Base-by-base conservation (phyloP, 2,113 vertebrate genomes). In the Limanda limanda region DNA sequence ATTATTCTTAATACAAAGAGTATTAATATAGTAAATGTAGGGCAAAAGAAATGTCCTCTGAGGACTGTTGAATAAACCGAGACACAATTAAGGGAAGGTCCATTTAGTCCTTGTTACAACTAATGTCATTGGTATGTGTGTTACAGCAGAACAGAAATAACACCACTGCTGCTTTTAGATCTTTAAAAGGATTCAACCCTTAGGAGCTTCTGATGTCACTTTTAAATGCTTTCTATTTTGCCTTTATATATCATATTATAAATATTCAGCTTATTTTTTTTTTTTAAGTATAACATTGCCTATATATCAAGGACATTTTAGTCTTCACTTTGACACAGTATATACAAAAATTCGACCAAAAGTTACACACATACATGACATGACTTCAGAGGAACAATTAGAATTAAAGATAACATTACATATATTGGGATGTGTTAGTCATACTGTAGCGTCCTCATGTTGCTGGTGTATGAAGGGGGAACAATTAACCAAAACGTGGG, bases 61-160 rank as follows among this genome's bases (percentile, higher is more conserved):
- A 67, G 76, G 47, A 75, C 60, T 72, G 27, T n/a, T 70, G 42
- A 48, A 37, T 73, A 59, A 74, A 48, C 5, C 65, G 15, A 72
- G 59, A 71, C 21, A 63, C 58, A 42, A 57, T 37, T 66, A 66
- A 31, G 24, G 6, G 68, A 18, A 63, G 25, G 17, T 66, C 27
- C 42, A 5, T 64, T 65, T 63, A 58, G 35, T 47, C 55, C 35
- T 48, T 47, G 4, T 65, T 75, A 66, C 17, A 51, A 47, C 15
- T n/a, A 21, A 52, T n/a, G 35, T 67, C 69, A 83, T 76, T 78
- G 40, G 13, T 17, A 11, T 21, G 25, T 37, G 3, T 0, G 0
- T 67, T 54, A 40, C 57, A 77, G 24, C 35, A 51, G 59, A 60
- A 56, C 25, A 14, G 1, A 21, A 76, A 65, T 35, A 54, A 64